These are phyloP conservation scores for Eulemur rubriventer DNA, from an alignment of 2,797 vertebrate genomes.

Conservation along the genomic window DNA sequence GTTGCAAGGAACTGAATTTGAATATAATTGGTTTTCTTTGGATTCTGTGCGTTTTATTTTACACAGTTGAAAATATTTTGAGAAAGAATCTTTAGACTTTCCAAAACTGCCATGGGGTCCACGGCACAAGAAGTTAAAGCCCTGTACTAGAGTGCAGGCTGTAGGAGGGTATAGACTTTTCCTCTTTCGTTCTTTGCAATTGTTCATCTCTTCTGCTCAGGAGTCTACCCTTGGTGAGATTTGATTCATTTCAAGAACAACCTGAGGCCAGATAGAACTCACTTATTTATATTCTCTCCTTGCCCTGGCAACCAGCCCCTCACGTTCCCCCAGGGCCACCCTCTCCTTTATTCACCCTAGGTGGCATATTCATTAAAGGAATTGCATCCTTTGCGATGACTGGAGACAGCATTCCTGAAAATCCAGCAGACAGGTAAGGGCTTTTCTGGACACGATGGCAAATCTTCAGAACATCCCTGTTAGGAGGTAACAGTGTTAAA, in stretches of 20 bases:
- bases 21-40: background rate
- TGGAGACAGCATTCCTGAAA: background rate
- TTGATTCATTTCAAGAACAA: constrained; percentile 9
- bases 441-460: background rate
- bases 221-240: background rate
- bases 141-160: background rate
- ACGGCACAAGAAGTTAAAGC: background rate
- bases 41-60: background rate
- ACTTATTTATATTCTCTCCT: background rate
- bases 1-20: background rate
- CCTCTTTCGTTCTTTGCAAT: background rate
- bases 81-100: background rate
- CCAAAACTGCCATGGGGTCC: background rate
- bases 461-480: background rate
- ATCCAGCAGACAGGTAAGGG: background rate
- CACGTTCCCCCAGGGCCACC: background rate
- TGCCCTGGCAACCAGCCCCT: background rate
- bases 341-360: background rate
- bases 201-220: background rate
- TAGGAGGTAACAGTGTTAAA: background rate
- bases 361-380: constrained; percentile 11
- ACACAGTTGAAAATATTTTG: background rate
- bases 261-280: background rate
- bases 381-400: background rate
- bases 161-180: background rate